Percentiles rank a stretch among this genome's conserved stretches.
Evolutionary conservation across 1,140 invertebrate species (phyloP).

Genomic region (Zaprionus ornatus): DNA sequence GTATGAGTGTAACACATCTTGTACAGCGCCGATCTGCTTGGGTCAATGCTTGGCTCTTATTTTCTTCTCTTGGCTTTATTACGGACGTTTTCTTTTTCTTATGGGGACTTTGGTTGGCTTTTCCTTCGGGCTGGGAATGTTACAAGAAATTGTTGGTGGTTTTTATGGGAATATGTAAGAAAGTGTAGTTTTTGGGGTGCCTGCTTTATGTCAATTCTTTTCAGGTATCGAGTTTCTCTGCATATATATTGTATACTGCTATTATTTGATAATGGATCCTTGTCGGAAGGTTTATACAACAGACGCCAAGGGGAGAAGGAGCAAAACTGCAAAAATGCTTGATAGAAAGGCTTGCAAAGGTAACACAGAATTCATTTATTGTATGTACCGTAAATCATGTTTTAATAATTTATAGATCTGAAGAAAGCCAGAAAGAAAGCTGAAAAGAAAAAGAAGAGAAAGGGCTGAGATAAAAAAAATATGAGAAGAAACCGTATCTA

Average conservation of each 20-base stretch:
- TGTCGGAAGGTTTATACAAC: slow-evolving; percentile 4
- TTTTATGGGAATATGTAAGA: slow-evolving; percentile 56
- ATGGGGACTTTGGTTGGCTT: slow-evolving; percentile 42
- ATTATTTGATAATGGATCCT: slow-evolving; percentile 52
- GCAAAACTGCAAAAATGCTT: neutral
- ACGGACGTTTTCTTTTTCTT: slow-evolving; percentile 47
- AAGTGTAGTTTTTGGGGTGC: no score
- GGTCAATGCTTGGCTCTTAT: slow-evolving; percentile 54
- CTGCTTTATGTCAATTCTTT: neutral
- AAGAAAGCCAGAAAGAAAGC: slow-evolving; percentile 1
- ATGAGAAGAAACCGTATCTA: neutral
- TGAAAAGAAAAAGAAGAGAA: slow-evolving; percentile 14
- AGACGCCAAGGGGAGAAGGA: slow-evolving; percentile 9
- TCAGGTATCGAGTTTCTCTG: slow-evolving; percentile 50
- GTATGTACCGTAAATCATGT: neutral
- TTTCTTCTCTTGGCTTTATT: slow-evolving; percentile 54
- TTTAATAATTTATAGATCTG: neutral
- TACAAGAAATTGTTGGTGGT: slow-evolving; percentile 46
- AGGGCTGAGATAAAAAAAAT: slow-evolving; percentile 31
- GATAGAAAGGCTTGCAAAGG: slow-evolving; percentile 30
- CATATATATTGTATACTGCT: slow-evolving; percentile 52
- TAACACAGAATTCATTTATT: neutral
- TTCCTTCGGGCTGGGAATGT: slow-evolving; percentile 50
- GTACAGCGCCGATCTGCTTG: slow-evolving; percentile 40
- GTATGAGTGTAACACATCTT: neutral